Conservation (phyloP, 2,888 invertebrate species). For the Drosophila longiperda region DNA sequence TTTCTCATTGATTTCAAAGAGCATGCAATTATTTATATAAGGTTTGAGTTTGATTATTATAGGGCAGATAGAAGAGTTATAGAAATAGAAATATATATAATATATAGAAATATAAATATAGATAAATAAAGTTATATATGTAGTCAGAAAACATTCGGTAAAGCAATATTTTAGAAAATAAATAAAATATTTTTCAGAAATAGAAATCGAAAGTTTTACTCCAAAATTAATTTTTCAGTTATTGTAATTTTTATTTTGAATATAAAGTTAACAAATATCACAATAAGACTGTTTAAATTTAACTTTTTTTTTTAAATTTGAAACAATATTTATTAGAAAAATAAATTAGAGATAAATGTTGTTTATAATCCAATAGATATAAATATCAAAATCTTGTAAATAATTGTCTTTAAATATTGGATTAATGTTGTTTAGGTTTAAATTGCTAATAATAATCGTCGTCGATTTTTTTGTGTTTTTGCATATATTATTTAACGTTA, state of each 20-base stretch:
- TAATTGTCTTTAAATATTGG: neutral
- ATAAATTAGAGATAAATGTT: neutral
- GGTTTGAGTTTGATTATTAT: neutral
- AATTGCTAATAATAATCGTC: too few relatives aligned
- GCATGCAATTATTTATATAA: constrained; percentile 29
- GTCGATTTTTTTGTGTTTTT: neutral
- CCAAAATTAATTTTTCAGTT: neutral
- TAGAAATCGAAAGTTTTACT: neutral
- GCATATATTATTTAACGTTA: neutral
- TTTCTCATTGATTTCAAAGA: constrained; percentile 1
- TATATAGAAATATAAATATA: too few relatives aligned
- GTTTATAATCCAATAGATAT: neutral
- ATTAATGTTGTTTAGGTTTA: neutral
- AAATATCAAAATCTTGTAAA: neutral
- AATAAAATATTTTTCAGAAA: neutral
- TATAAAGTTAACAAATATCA: neutral
- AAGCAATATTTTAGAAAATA: rapidly evolving
- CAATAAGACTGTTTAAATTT: neutral
- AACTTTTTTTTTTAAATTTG: neutral
- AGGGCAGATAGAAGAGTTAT: neutral
- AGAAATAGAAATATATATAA: too few relatives aligned
- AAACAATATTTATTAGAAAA: neutral
- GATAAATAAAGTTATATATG: too few relatives aligned
- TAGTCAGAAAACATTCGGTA: neutral
- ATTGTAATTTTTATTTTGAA: neutral